Base-by-base conservation (phyloP, 2,888 invertebrate genomes). In the Euproctis similis region DNA sequence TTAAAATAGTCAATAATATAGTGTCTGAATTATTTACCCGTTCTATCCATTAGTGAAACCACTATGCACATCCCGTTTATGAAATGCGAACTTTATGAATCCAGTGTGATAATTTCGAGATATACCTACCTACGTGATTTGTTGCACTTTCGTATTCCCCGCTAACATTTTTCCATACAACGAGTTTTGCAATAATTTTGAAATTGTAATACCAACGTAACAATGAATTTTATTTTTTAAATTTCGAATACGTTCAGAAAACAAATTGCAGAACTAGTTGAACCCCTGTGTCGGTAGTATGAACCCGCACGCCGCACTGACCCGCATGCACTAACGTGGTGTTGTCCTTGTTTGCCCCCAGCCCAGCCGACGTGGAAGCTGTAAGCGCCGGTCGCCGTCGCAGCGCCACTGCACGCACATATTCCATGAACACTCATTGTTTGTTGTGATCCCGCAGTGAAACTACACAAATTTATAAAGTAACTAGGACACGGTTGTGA, bases 391-490 rank as follows among this genome's bases (percentile, higher is more conserved):
- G 59, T 59, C 52, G 65, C 41, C 74, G 63, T 60, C 75, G 72
- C 71, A 59, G 68, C 72, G 65, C 70, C 70, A 60, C 75, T 66
- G 75, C 77, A 73, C 81, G 72, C 75, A 71, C 76, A 72, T 80
- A 81, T 80, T 78, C 80, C 81, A 80, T 80, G 80, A 80, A 80
- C 81, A 76, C 80, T 80, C 77, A 76, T 80, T 81, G 80, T 80
- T 81, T 80, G 80, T 80, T 81, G 82, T 82, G 81, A 82, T 73
- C 81, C 82, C 80, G 82, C 82, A 82, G 82, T 80, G 80, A 81
- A 76, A 75, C 78, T 73, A 74, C 78, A 78, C 74, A 74, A 77
- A 80, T 74, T 76, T 72, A 64, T 67, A 62, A 45, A 42, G 66
- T 72, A 64, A 68, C 70, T 68, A 68, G 71, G 65, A 75, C 72